Evolutionary conservation across 2,888 invertebrate genomes (phyloP).

Genomic region (Morinoia aosen): DNA sequence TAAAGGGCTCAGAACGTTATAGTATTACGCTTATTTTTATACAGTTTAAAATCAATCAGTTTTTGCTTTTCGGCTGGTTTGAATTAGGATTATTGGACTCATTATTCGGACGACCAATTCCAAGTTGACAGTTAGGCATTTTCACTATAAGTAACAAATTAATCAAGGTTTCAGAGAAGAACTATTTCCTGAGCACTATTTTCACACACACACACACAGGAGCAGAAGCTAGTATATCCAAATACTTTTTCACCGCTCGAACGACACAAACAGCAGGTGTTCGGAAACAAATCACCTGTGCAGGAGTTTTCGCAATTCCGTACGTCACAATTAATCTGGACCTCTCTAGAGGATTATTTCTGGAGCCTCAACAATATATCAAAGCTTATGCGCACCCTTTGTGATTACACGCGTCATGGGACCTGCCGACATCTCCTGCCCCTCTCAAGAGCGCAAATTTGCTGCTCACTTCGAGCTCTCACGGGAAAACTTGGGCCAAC

Average conservation of each 20-base stretch:
- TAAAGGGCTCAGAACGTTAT: not conserved
- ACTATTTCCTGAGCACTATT: not conserved
- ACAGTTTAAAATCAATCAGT: too few species aligned
- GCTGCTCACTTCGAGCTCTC: not conserved
- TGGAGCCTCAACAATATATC: not conserved
- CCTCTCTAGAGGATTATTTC: not conserved
- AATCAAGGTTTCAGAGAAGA: not conserved
- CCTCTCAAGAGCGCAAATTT: not conserved
- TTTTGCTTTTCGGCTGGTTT: too few species aligned
- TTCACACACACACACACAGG: not conserved
- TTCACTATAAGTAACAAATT: not conserved
- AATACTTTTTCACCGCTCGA: not conserved
- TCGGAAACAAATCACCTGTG: not conserved
- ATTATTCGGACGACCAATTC: not conserved
- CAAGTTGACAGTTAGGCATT: not conserved
- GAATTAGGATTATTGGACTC: not conserved
- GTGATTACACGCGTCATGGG: not conserved
- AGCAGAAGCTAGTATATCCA: not conserved
- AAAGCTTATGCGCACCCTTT: not conserved
- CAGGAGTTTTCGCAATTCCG: not conserved
- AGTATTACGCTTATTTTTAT: too few species aligned
- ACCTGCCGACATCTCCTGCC: not conserved
- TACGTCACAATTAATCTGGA: not conserved
- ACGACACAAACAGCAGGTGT: not conserved
- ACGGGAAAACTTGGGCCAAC: not conserved